phyloP scores from a whole-genome alignment of 2,113 vertebrate genomes.

The Solea senegalensis region DNA sequence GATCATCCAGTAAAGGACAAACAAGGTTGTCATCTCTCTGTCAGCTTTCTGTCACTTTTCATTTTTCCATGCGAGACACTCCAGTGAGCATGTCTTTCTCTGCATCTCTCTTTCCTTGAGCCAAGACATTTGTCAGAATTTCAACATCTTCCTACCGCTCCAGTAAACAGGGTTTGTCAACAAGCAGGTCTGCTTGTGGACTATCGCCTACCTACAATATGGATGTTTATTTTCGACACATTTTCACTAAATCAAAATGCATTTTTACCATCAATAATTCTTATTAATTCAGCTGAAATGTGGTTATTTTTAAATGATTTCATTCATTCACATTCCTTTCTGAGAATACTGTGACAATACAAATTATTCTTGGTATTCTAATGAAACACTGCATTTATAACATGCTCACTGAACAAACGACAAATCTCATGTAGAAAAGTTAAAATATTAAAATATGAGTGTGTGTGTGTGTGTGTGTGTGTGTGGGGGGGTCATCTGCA shows the following conservation, averaged over 20 bases:
- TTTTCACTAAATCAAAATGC: slow-evolving; percentile 27
- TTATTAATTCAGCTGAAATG: slow-evolving; percentile 28
- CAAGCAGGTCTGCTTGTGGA: slow-evolving; percentile 25
- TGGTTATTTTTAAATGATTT: slow-evolving; percentile 19
- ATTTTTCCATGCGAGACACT: slow-evolving; percentile 71
- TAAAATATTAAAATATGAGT: neutral
- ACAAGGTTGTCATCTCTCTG: slow-evolving; percentile 77
- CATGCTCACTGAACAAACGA: slow-evolving; percentile 13
- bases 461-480: too few relatives aligned
- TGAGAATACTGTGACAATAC: slow-evolving; percentile 18
- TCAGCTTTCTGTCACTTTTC: slow-evolving; percentile 79
- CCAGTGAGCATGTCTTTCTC: slow-evolving; percentile 64
- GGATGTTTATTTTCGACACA: slow-evolving; percentile 30
- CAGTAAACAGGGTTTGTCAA: slow-evolving; percentile 26
- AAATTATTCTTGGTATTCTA: slow-evolving; percentile 6
- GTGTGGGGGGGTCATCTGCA: slow-evolving; percentile 12
- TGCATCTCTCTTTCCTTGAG: slow-evolving; percentile 60
- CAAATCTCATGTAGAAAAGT: slow-evolving; percentile 17
- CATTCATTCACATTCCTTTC: slow-evolving; percentile 8
- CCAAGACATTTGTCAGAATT: slow-evolving; percentile 67
- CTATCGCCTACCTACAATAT: slow-evolving; percentile 26
- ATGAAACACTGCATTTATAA: slow-evolving; percentile 10
- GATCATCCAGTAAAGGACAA: slow-evolving; percentile 79
- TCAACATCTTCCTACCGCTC: slow-evolving; percentile 55
- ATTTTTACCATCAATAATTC: slow-evolving; percentile 28